phyloP scores from a whole-genome alignment of 2,113 vertebrate genomes.

The Mugil cephalus region DNA sequence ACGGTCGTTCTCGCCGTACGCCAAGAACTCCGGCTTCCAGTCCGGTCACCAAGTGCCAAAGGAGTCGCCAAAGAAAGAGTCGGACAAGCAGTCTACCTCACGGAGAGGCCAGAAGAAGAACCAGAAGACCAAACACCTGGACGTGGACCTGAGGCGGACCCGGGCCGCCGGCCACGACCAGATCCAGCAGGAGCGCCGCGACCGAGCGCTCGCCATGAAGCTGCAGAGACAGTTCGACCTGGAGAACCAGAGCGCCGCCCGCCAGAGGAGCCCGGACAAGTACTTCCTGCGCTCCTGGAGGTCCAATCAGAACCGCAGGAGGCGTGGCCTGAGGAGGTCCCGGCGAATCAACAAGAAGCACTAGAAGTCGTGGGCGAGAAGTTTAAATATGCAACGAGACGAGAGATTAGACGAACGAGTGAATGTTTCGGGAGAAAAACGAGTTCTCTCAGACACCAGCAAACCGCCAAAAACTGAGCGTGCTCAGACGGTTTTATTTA shows the following conservation, averaged over 20 bases:
- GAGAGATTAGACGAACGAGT: not conserved
- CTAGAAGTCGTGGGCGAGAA: slow-evolving; percentile 28
- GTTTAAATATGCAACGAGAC: slow-evolving; percentile 55
- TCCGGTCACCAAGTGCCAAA: slow-evolving; percentile 56
- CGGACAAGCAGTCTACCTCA: slow-evolving; percentile 77
- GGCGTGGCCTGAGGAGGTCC: slow-evolving; percentile 76
- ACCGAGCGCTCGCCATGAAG: slow-evolving; percentile 88
- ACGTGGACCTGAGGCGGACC: slow-evolving; percentile 83
- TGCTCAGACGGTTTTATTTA: no score
- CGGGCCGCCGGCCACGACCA: slow-evolving; percentile 74
- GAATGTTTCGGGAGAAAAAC: slow-evolving; percentile 32
- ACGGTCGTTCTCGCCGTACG: slow-evolving; percentile 58
- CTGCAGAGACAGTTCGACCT: slow-evolving; percentile 90
- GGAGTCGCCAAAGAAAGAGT: slow-evolving; percentile 60
- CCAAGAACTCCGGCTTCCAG: slow-evolving; percentile 50
- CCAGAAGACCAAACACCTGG: slow-evolving; percentile 94
- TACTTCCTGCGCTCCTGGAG: slow-evolving; percentile 93
- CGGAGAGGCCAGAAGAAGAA: slow-evolving; percentile 88
- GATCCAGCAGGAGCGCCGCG: slow-evolving; percentile 80
- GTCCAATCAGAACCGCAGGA: slow-evolving; percentile 74
- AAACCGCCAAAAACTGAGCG: slow-evolving; percentile 38
- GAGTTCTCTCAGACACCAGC: slow-evolving; percentile 56
- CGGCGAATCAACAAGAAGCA: slow-evolving; percentile 75
- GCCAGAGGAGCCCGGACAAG: slow-evolving; percentile 83
- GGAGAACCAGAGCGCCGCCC: slow-evolving; percentile 83